Conservation (phyloP, 2,113 vertebrate genomes). For the Misgurnus anguillicaudatus region DNA sequence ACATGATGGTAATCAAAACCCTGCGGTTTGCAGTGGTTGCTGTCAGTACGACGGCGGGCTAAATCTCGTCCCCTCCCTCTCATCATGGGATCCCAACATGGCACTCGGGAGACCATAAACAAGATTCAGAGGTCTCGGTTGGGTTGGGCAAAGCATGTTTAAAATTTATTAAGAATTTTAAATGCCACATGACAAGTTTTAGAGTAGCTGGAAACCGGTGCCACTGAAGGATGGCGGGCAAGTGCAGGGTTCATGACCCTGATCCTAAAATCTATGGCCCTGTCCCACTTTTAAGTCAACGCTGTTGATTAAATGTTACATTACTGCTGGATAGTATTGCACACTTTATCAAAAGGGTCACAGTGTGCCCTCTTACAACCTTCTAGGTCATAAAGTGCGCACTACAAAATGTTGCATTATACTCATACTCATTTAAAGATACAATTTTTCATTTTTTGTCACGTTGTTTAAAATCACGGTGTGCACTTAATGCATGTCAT, state of each 20-base stretch:
- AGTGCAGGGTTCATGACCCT: slow-evolving; percentile 14
- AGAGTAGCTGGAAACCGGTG: too few species aligned
- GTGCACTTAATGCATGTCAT: not conserved
- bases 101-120: slow-evolving; percentile 1
- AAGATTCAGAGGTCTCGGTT: not conserved
- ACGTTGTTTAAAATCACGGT: not conserved
- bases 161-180: not conserved
- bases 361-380: not conserved
- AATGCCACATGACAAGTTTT: not conserved
- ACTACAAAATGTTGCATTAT: not conserved
- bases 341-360: too few species aligned
- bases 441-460: too few species aligned
- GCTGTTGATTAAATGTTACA: not conserved
- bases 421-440: not conserved
- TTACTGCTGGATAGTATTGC: not conserved
- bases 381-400: not conserved
- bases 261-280: not conserved
- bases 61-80: slow-evolving; percentile 31
- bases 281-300: not conserved
- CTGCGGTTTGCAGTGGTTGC: slow-evolving; percentile 56
- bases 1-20: slow-evolving; percentile 76
- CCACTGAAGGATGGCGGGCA: too few species aligned
- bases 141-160: not conserved
- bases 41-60: slow-evolving; percentile 58
- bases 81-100: slow-evolving; percentile 3